These are phyloP conservation scores for Allophyes oxyacanthae DNA, from an alignment of 2,888 invertebrate species.

Conservation along the genomic window DNA sequence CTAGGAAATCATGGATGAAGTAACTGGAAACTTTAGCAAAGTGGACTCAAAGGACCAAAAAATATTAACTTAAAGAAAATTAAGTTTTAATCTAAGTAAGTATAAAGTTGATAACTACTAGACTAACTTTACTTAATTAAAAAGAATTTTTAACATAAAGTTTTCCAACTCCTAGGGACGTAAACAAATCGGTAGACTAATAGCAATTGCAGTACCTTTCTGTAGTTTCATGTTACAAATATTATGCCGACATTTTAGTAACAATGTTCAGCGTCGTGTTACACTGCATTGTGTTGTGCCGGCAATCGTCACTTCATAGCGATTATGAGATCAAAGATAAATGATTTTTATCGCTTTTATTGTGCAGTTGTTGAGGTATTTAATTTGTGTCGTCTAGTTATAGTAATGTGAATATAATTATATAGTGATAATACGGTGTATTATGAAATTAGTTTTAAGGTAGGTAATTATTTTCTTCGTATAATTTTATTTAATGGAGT, in stretches of 20 bases:
- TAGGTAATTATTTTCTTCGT: too few species aligned
- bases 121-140: too few species aligned
- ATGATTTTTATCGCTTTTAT: slow-evolving; percentile 49
- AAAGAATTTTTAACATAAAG: too few species aligned
- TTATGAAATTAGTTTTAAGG: too few species aligned
- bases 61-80: too few species aligned
- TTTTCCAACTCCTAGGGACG: background rate
- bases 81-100: too few species aligned
- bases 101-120: too few species aligned
- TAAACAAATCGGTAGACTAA: slow-evolving; percentile 26
- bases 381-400: slow-evolving; percentile 42
- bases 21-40: too few species aligned
- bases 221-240: slow-evolving; percentile 66
- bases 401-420: slow-evolving; percentile 44
- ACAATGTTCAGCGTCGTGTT: slow-evolving; percentile 44
- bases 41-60: too few species aligned
- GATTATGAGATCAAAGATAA: slow-evolving; percentile 49
- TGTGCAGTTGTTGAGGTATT: slow-evolving; percentile 24
- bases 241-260: slow-evolving; percentile 57
- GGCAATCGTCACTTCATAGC: slow-evolving; percentile 52
- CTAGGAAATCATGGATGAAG: too few species aligned
- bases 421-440: slow-evolving; percentile 5
- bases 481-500: too few species aligned
- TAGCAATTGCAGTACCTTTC: slow-evolving; percentile 13
- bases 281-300: slow-evolving; percentile 38